These are phyloP conservation scores for Torymus texanus DNA, from an alignment of 2,888 invertebrate genomes.

Conservation along the genomic window DNA sequence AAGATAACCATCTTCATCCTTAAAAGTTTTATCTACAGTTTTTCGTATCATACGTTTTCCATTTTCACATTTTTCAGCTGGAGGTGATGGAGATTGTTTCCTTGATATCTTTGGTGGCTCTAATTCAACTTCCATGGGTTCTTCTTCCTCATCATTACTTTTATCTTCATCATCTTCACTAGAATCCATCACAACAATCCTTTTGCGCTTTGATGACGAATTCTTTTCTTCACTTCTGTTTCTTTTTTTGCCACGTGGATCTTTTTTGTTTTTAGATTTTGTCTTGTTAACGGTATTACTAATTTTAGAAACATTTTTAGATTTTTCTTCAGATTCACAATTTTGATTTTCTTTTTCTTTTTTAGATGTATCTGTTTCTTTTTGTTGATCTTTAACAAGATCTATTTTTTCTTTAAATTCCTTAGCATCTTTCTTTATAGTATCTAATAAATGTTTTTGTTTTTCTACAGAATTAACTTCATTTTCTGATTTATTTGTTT, in stretches of 20 bases:
- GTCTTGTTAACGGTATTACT: constrained; percentile 43
- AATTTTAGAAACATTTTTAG: constrained; percentile 22
- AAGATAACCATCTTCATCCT: constrained; percentile 73
- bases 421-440: neutral
- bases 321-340: constrained; percentile 26
- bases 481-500: constrained; percentile 29
- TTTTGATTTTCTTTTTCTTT: constrained; percentile 44
- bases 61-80: constrained; percentile 60
- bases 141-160: constrained; percentile 56
- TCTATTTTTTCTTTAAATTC: constrained; percentile 23
- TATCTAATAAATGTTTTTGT: constrained; percentile 15
- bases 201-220: constrained; percentile 65
- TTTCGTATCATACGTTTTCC: constrained; percentile 70
- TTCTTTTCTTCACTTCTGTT: constrained; percentile 61
- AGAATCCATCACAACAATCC: constrained; percentile 66
- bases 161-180: constrained; percentile 62
- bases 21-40: constrained; percentile 67
- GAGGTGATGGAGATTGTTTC: constrained; percentile 65
- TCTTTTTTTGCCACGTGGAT: constrained; percentile 63
- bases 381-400: constrained; percentile 13
- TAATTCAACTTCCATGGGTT: constrained; percentile 60
- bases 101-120: constrained; percentile 53
- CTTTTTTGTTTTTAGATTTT: constrained; percentile 54
- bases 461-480: neutral
- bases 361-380: constrained; percentile 26